Evolutionary conservation across 2,113 vertebrate species (phyloP).

Genomic region (Tiliqua scincoides): DNA sequence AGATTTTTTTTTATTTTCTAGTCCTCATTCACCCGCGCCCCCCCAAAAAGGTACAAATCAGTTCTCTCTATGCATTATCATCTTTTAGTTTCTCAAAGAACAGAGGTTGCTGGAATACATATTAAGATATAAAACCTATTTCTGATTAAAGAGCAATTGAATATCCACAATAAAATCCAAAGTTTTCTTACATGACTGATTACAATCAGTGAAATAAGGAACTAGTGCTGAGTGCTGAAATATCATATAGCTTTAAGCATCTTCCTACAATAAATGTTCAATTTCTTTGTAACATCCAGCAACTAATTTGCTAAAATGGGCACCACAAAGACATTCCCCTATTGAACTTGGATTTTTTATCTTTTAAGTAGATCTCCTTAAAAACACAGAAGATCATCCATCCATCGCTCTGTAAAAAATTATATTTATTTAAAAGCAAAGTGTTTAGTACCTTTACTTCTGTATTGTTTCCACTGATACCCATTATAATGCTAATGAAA

Average conservation of each 20-base stretch:
- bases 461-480: slow-evolving; percentile 26
- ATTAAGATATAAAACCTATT: slow-evolving; percentile 26
- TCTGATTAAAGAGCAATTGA: slow-evolving; percentile 34
- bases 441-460: slow-evolving; percentile 15
- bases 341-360: neutral
- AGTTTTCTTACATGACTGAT: slow-evolving; percentile 36
- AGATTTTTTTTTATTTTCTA: neutral
- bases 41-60: neutral
- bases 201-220: slow-evolving; percentile 31
- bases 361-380: slow-evolving; percentile 29
- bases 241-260: slow-evolving; percentile 7
- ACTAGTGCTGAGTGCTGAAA: neutral
- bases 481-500: slow-evolving; percentile 28
- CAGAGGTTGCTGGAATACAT: slow-evolving; percentile 1
- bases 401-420: slow-evolving; percentile 27
- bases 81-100: neutral
- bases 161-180: slow-evolving; percentile 15
- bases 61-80: neutral
- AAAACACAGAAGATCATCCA: slow-evolving; percentile 38
- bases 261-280: slow-evolving; percentile 18
- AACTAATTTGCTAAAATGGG: slow-evolving; percentile 32
- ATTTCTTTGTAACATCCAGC: slow-evolving; percentile 13
- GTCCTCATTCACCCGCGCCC: too few species aligned
- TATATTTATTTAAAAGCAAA: slow-evolving; percentile 42
- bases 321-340: slow-evolving; percentile 1